Base-by-base conservation (phyloP, 37 sponge, comb jelly and placozoan species). In the Mnemiopsis leidyi region DNA sequence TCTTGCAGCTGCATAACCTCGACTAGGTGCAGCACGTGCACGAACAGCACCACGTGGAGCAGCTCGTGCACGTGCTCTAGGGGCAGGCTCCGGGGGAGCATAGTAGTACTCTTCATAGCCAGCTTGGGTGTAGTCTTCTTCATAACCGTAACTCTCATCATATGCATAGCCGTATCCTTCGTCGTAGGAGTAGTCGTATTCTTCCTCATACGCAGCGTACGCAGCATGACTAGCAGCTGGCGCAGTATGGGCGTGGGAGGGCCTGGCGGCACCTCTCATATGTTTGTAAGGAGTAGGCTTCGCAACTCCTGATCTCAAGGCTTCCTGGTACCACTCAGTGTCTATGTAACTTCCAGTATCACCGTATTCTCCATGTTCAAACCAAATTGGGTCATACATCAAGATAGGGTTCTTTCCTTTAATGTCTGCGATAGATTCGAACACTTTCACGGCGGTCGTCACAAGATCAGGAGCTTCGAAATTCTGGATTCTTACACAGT, bases 251-350 rank as follows among this genome's bases (percentile, higher is more conserved):
- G 3, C 5, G 7, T 38, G 29, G 24, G 90, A 13, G 25, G 90
- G 48, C 3, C 7, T 23, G 2, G 23, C 2, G 3, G 37, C 5
- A 5, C 20, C 39, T 39, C 30, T 37, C 26, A 85, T 40, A 0
- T 39, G 61, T 20, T 39, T 85, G 61, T 24, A 85, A 1, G 90
- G 90, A 25, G 90, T 85, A 25, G 90, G 90, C n/a, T 85, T 38
- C 5, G 90, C 90, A 9, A 85, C 61, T 18, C 90, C 90, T 36
- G 36, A 23, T 26, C 90, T 1, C 29, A 85, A 25, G 0, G 90
- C 90, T 26, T 85, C 90, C 90, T 85, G 90, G 26, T 85, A 85
- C 90, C 90, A 85, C 61, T 85, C 90, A 1, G 90, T 85, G 61
- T 85, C 90, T n/a, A 85, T 40, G 48, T 85, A 85, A 37, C 90